phyloP scores from a whole-genome alignment of 35 echinoderm and acorn worm species.

The Amphiura filiformis region DNA sequence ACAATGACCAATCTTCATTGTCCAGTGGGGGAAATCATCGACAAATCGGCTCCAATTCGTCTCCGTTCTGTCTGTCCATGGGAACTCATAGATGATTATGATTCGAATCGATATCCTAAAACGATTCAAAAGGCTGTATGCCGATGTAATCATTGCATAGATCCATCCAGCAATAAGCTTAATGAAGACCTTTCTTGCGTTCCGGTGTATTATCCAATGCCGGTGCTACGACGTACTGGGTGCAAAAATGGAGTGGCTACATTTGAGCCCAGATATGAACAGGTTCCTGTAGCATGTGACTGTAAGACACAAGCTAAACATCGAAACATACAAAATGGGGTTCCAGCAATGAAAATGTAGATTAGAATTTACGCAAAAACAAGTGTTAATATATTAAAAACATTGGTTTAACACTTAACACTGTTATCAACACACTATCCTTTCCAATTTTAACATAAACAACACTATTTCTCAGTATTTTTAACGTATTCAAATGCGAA shows the following conservation, averaged over 20 bases:
- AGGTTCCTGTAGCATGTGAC: not conserved
- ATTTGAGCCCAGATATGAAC: not conserved
- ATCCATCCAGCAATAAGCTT: not conserved
- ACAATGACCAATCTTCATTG: not conserved
- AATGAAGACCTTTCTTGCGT: not conserved
- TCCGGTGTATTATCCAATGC: not conserved
- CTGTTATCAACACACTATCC: too few relatives aligned
- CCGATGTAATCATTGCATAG: not conserved
- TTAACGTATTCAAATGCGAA: too few relatives aligned
- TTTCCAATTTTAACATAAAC: too few relatives aligned
- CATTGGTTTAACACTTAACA: too few relatives aligned
- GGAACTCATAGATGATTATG: not conserved
- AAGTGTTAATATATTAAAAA: too few relatives aligned
- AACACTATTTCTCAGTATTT: too few relatives aligned
- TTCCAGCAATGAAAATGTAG: too few relatives aligned
- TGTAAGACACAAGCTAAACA: not conserved
- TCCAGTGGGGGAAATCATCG: not conserved
- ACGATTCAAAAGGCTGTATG: constrained; percentile 1
- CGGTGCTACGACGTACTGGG: not conserved
- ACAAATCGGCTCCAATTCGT: not conserved
- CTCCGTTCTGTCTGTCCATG: not conserved
- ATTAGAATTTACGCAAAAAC: too few relatives aligned
- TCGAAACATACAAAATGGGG: too few relatives aligned
- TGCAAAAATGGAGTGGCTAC: not conserved
- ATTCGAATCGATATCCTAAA: constrained; percentile 1